Conservation (phyloP, 2,888 invertebrate genomes). For the Hyles lineata region DNA sequence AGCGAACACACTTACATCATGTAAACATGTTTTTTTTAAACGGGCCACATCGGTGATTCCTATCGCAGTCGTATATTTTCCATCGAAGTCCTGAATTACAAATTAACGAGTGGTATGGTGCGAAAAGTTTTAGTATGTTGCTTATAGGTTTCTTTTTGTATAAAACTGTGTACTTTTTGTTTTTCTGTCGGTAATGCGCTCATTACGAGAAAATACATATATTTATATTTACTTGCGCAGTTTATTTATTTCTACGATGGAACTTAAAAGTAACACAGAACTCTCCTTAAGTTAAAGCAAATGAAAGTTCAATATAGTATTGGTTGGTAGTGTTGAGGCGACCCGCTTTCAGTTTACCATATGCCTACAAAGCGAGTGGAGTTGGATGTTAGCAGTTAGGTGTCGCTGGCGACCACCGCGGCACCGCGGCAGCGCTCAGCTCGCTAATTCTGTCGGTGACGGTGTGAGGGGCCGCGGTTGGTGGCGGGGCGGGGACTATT, state of each 20-base stretch:
- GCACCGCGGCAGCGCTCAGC: constrained; percentile 43
- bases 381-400: constrained; percentile 46
- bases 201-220: too few relatives aligned
- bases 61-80: neutral
- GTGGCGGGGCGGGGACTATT: constrained; percentile 81
- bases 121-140: neutral
- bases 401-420: constrained; percentile 51
- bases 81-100: constrained; percentile 3
- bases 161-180: neutral
- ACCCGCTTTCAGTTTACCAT: constrained; percentile 23
- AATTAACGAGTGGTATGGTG: neutral
- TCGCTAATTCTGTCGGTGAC: constrained; percentile 82
- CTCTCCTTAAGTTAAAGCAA: neutral
- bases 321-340: neutral
- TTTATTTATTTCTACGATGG: neutral
- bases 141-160: neutral
- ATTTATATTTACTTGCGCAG: too few relatives aligned
- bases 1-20: neutral
- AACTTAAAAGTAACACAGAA: neutral
- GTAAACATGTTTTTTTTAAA: constrained; percentile 17
- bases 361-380: constrained; percentile 40
- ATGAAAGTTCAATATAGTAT: neutral
- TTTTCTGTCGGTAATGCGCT: neutral
- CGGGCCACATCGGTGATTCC: neutral
- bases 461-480: constrained; percentile 69